A percentile compares a stretch with the other conserved stretches of the same genome.
Conservation (phyloP, 2,888 invertebrate species). For the Drosophila yooni region DNA sequence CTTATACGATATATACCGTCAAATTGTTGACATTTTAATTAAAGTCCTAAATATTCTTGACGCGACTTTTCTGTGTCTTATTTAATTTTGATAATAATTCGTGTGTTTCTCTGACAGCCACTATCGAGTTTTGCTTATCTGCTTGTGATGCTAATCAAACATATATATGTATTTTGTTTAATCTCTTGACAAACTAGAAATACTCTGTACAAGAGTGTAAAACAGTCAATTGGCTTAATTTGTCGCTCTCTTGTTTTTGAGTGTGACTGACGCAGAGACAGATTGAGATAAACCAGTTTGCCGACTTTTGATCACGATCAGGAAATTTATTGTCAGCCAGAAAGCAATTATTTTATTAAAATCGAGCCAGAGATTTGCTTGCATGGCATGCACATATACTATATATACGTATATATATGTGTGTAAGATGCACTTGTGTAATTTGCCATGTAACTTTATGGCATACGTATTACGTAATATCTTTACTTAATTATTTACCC, state of each 20-base stretch:
- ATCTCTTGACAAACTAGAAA: background rate
- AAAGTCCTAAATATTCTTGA: background rate
- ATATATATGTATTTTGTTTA: too few species aligned
- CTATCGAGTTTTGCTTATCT: too few species aligned
- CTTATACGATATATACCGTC: too few species aligned
- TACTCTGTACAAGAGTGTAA: background rate
- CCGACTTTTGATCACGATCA: conserved; percentile 15
- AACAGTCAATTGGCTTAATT: conserved; percentile 29
- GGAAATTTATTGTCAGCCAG: conserved; percentile 27
- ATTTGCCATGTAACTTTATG: background rate
- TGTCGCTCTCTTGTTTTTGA: conserved; percentile 19
- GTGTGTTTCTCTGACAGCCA: background rate
- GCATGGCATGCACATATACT: conserved; percentile 1
- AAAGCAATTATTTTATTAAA: conserved; percentile 32
- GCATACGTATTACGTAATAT: background rate
- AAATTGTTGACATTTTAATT: background rate
- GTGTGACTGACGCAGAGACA: background rate
- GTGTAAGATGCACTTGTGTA: background rate
- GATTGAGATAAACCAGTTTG: conserved; percentile 33
- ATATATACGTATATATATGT: background rate
- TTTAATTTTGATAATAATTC: background rate
- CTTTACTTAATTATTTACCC: background rate
- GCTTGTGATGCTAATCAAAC: background rate
- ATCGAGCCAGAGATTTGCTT: background rate
- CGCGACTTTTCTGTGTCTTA: background rate